Conservation (phyloP, 2,888 invertebrate species). For the Drosophila falleni region DNA sequence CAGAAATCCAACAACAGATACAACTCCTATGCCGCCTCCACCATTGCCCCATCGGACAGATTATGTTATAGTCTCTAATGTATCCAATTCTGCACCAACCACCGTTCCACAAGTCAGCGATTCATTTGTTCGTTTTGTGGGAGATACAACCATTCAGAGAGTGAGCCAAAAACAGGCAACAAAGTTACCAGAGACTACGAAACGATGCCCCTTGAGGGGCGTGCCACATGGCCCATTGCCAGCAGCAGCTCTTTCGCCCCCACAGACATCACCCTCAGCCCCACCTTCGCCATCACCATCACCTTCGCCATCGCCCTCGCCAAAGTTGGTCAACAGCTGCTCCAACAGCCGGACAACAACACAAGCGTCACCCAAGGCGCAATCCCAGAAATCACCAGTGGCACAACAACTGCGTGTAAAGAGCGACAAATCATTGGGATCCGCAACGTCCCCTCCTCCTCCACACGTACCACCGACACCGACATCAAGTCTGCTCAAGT, state of each 20-base stretch:
- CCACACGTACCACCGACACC: slow-evolving; percentile 14
- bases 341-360: slow-evolving; percentile 3
- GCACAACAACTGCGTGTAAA: slow-evolving; percentile 45
- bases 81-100: not conserved
- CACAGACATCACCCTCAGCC: slow-evolving; percentile 32
- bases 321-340: slow-evolving; percentile 20
- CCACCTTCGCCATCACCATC: slow-evolving; percentile 27
- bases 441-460: slow-evolving; percentile 49
- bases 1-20: not conserved
- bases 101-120: slow-evolving; percentile 4
- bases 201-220: slow-evolving; percentile 60
- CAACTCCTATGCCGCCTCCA: slow-evolving; percentile 41
- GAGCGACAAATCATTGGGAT: slow-evolving; percentile 42
- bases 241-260: slow-evolving; percentile 51
- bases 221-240: slow-evolving; percentile 74
- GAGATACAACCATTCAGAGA: slow-evolving; percentile 83
- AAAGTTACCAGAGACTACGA: slow-evolving; percentile 35
- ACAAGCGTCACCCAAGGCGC: slow-evolving; percentile 20
- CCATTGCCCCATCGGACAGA: slow-evolving; percentile 13
- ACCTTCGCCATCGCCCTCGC: slow-evolving; percentile 21
- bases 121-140: slow-evolving; percentile 71
- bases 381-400: slow-evolving; percentile 24
- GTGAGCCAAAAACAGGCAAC: slow-evolving; percentile 59
- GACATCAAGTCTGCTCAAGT: slow-evolving; percentile 68
- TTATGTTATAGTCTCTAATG: not conserved